Evolutionary conservation across 2,888 invertebrate genomes (phyloP).

Genomic region (Nudaria mundana): DNA sequence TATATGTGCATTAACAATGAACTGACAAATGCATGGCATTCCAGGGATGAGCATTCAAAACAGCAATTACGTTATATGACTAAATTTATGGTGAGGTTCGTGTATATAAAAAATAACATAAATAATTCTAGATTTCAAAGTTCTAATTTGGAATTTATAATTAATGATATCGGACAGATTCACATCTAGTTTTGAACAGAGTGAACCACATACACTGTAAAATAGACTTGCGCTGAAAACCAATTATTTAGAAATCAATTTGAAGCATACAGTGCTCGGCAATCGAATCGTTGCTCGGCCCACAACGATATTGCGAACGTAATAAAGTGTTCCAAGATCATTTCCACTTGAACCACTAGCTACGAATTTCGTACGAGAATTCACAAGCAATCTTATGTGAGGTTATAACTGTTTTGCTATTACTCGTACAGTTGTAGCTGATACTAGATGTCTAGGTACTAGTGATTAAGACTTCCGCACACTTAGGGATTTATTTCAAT

Average conservation of each 20-base stretch:
- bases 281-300: slow-evolving; percentile 42
- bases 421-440: no score
- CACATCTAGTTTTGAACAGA: neutral
- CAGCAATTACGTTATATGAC: slow-evolving; percentile 17
- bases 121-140: neutral
- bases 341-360: slow-evolving; percentile 58
- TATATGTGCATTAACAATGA: slow-evolving; percentile 40
- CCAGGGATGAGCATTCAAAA: slow-evolving; percentile 27
- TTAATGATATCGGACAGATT: no score
- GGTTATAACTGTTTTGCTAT: slow-evolving; percentile 20
- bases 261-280: slow-evolving; percentile 35
- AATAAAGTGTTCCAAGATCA: slow-evolving; percentile 61
- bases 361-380: slow-evolving; percentile 28
- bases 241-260: slow-evolving; percentile 58
- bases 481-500: no score
- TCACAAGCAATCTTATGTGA: slow-evolving; percentile 19
- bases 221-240: slow-evolving; percentile 21
- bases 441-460: no score
- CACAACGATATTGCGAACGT: slow-evolving; percentile 59
- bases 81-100: slow-evolving; percentile 8
- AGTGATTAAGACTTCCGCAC: no score
- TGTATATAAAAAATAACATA: neutral
- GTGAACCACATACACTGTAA: slow-evolving; percentile 1
- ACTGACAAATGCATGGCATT: slow-evolving; percentile 39
- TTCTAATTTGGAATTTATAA: no score